Evolutionary conservation across 1,140 invertebrate species (phyloP).

Genomic region (Diorhabda carinulata): DNA sequence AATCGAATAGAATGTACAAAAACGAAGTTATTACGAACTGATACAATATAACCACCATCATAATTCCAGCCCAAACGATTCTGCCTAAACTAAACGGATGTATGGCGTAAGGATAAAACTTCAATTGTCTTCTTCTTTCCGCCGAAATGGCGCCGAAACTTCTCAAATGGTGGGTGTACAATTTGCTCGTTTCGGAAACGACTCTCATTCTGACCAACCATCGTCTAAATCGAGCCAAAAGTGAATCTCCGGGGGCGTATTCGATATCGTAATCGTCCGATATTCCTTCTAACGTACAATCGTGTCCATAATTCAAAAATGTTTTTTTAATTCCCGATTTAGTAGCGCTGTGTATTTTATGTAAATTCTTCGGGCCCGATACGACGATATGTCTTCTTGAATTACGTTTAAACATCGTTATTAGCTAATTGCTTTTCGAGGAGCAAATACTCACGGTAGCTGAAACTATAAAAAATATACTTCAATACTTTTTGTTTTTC

Average conservation of each 20-base stretch:
- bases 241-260: constrained; percentile 19
- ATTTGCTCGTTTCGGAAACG: constrained; percentile 37
- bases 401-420: too few species aligned
- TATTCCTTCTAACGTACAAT: constrained; percentile 32
- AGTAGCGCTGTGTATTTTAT: too few species aligned
- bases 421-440: too few species aligned
- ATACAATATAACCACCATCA: constrained; percentile 28
- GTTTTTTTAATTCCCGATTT: background rate
- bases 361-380: too few species aligned
- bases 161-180: constrained; percentile 36
- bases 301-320: constrained; percentile 36
- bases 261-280: constrained; percentile 31
- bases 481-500: too few species aligned
- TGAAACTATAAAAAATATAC: too few species aligned
- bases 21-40: constrained; percentile 32
- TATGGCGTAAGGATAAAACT: constrained; percentile 32
- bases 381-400: too few species aligned
- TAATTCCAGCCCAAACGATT: constrained; percentile 33
- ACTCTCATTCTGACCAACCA: constrained; percentile 27
- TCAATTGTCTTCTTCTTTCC: constrained; percentile 35
- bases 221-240: constrained; percentile 23
- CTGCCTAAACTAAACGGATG: constrained; percentile 41
- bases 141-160: constrained; percentile 39
- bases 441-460: too few species aligned
- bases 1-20: constrained; percentile 29